Percentiles rank a stretch among this genome's conserved stretches.
Evolutionary conservation across 2,113 vertebrate species (phyloP).

Genomic region (Setophaga coronata): DNA sequence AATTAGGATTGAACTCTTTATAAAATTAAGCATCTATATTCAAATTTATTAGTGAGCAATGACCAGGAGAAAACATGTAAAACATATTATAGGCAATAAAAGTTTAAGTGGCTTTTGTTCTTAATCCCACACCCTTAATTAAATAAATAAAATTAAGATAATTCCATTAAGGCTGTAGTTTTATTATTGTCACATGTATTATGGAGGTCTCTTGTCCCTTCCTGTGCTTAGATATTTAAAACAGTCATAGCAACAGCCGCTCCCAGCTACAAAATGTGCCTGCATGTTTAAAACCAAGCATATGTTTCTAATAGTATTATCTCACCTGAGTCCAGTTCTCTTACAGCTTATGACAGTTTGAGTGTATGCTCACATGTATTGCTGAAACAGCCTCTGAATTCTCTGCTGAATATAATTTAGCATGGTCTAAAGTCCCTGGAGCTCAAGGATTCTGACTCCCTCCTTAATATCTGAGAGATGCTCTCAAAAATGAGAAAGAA

Average conservation of each 20-base stretch:
- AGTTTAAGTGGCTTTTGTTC: neutral
- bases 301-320: neutral
- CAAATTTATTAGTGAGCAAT: neutral
- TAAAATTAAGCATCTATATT: neutral
- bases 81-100: neutral
- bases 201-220: neutral
- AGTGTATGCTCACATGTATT: neutral
- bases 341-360: neutral
- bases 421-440: neutral
- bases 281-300: slow-evolving; percentile 21
- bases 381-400: neutral
- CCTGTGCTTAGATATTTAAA: neutral
- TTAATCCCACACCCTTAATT: neutral
- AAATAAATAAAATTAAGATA: neutral
- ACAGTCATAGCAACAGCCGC: neutral
- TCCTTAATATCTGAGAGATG: neutral
- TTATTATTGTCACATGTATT: neutral
- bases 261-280: neutral
- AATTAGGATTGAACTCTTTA: neutral
- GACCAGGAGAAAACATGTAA: neutral
- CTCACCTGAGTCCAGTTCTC: slow-evolving; percentile 15
- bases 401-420: neutral
- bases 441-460: neutral
- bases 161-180: neutral
- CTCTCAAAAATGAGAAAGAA: neutral